phyloP scores from a whole-genome alignment of 1,140 invertebrate genomes.

The Aradophagus sp. region DNA sequence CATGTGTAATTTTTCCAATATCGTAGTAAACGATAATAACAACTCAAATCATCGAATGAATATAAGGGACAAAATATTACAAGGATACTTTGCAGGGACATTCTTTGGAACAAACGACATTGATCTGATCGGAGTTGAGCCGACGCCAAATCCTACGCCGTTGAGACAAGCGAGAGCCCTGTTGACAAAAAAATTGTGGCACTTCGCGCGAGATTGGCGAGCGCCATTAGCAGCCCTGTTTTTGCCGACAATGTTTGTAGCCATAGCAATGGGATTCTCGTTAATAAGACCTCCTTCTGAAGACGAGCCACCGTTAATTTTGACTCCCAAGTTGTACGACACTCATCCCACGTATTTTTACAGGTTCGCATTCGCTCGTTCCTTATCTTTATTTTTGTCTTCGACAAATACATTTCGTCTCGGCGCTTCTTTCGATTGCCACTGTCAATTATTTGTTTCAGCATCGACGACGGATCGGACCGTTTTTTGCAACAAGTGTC shows the following conservation, averaged over 20 bases:
- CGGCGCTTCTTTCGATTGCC: no score
- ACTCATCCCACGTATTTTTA: conserved; percentile 74
- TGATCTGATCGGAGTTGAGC: conserved; percentile 65
- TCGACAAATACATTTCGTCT: no score
- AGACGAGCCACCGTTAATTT: conserved; percentile 75
- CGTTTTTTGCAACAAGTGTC: conserved; percentile 64
- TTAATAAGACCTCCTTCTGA: conserved; percentile 79
- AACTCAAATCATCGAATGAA: no score
- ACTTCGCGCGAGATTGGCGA: conserved; percentile 78
- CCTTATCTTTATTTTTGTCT: background rate
- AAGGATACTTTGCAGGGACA: conserved; percentile 43
- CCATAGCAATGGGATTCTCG: conserved; percentile 81
- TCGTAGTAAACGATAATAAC: no score
- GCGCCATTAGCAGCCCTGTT: conserved; percentile 78
- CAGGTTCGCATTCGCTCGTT: conserved; percentile 61
- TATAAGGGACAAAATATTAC: no score
- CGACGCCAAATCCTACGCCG: conserved; percentile 57
- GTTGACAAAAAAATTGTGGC: conserved; percentile 77
- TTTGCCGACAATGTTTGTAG: conserved; percentile 79
- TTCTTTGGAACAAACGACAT: conserved; percentile 65
- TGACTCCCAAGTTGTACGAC: conserved; percentile 76
- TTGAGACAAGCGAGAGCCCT: conserved; percentile 69
- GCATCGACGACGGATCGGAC: conserved; percentile 63
- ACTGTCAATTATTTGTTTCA: no score
- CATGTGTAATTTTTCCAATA: no score